Evolutionary conservation across 2,113 vertebrate species (phyloP), one percentile per base, ranked within the genome.

Genomic region (Corvus cornix): DNA sequence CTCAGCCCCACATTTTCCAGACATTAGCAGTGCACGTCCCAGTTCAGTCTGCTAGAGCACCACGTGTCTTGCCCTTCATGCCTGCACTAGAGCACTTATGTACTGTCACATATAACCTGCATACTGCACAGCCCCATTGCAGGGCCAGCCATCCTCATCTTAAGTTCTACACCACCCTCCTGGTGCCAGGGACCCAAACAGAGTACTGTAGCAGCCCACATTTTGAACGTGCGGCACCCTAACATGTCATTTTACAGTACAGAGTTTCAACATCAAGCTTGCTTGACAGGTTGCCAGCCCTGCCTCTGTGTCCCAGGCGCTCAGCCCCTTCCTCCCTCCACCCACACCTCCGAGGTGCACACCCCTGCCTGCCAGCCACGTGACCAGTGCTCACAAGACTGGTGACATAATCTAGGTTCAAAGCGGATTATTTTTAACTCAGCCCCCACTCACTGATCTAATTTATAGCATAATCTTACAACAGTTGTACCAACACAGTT

Each of bases 81-180:
- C 16, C 67, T 0, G 0, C 2, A 2, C 10, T 5, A 15, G 33
- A 76, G 35, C 22, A 59, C 30, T 39, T 30, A 6, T 13, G 24
- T 1, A 9, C 51, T 16, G 13, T 13, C 72, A 58, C 21, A 31
- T 1, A 18, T 3, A 77, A 2, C 21, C 49, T 31, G 16, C 21
- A 10, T 9, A 13, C 49, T 44, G 22, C 46, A 77, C 2, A 80
- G 51, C 62, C 51, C 27, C 11, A 33, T 31, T 31, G 53, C 68
- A 63, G 31, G 49, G 26, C 10, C 31, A 76, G 10, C 24, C 53
- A 79, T 30, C 49, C 43, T 31, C 33, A 55, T 13, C 28, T 13
- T 11, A 26, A 68, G 18, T 26, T 14, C 37, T 26, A 14, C 16
- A 14, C 13, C 81, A 74, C 43, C 64, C 16, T 4, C 53, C 52